phyloP scores from a whole-genome alignment of 2,888 invertebrate genomes.

The Pammene aurita region DNA sequence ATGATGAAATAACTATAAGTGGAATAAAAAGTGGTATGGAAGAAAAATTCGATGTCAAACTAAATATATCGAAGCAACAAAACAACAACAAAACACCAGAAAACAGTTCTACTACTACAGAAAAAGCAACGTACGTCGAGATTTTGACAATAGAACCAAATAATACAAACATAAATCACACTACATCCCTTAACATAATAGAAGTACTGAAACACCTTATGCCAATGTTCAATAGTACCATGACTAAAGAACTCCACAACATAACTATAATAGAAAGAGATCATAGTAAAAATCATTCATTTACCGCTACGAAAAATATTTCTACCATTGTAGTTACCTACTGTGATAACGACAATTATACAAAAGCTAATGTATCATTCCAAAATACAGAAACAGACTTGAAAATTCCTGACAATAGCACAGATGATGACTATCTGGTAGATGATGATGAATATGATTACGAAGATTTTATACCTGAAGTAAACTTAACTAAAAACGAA shows the following conservation, averaged over 20 bases:
- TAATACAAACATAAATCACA: slow-evolving; percentile 59
- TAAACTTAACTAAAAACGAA: slow-evolving; percentile 58
- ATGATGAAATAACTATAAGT: slow-evolving; percentile 47
- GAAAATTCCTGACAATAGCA: slow-evolving; percentile 44
- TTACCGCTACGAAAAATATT: slow-evolving; percentile 69
- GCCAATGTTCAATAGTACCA: slow-evolving; percentile 72
- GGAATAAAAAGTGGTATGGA: slow-evolving; percentile 71
- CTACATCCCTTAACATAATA: slow-evolving; percentile 67
- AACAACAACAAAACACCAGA: slow-evolving; percentile 42
- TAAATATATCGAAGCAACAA: slow-evolving; percentile 44
- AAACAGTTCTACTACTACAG: slow-evolving; percentile 49
- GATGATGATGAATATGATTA: slow-evolving; percentile 47
- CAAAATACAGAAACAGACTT: slow-evolving; percentile 48
- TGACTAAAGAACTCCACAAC: slow-evolving; percentile 73
- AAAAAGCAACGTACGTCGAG: slow-evolving; percentile 67
- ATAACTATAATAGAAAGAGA: slow-evolving; percentile 75
- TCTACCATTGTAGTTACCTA: slow-evolving; percentile 76
- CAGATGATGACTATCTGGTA: slow-evolving; percentile 48
- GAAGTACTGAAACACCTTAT: slow-evolving; percentile 76
- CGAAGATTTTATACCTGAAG: slow-evolving; percentile 44
- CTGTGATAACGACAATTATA: slow-evolving; percentile 68
- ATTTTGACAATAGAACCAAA: slow-evolving; percentile 74
- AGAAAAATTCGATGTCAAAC: slow-evolving; percentile 59
- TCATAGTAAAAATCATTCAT: slow-evolving; percentile 68
- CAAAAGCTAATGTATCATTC: slow-evolving; percentile 54